Evolutionary conservation across 2,888 invertebrate genomes (phyloP).

Genomic region (Drosophila nigricruria): DNA sequence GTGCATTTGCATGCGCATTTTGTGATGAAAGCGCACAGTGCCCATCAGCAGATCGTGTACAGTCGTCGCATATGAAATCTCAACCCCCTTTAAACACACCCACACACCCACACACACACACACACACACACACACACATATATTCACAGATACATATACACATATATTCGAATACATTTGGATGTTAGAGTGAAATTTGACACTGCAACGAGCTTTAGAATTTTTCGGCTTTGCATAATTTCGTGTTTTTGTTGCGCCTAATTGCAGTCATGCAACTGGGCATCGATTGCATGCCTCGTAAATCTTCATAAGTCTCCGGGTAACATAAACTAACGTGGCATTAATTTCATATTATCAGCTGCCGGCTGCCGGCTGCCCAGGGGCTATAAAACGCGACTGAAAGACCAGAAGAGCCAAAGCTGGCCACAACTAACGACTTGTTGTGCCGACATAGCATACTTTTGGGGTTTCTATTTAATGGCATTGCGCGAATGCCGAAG

Average conservation of each 20-base stretch:
- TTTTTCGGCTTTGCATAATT: constrained; percentile 46
- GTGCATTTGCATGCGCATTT: constrained; percentile 16
- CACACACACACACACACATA: constrained; percentile 6
- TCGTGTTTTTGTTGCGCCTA: constrained; percentile 48
- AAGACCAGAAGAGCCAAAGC: constrained; percentile 29
- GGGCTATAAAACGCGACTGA: constrained; percentile 56
- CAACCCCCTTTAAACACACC: not conserved
- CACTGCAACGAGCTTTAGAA: constrained; percentile 16
- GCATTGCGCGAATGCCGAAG: constrained; percentile 38
- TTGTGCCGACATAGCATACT: constrained; percentile 55
- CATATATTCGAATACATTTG: not conserved
- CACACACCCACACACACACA: constrained; percentile 5
- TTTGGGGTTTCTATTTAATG: constrained; percentile 71
- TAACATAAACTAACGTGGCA: constrained; percentile 51
- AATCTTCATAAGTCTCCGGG: constrained; percentile 61
- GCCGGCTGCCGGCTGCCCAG: constrained; percentile 37
- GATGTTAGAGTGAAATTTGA: constrained; percentile 18
- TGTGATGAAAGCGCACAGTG: constrained; percentile 26
- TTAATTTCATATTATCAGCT: constrained; percentile 78
- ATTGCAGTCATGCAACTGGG: constrained; percentile 71
- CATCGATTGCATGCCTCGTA: constrained; percentile 76
- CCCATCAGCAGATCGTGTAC: constrained; percentile 21
- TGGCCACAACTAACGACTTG: constrained; percentile 58
- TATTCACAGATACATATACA: not conserved
- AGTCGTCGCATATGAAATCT: not conserved